Evolutionary conservation across 2,888 invertebrate species (phyloP), one percentile per base, ranked within the genome.

Genomic region (Metellina segmentata): DNA sequence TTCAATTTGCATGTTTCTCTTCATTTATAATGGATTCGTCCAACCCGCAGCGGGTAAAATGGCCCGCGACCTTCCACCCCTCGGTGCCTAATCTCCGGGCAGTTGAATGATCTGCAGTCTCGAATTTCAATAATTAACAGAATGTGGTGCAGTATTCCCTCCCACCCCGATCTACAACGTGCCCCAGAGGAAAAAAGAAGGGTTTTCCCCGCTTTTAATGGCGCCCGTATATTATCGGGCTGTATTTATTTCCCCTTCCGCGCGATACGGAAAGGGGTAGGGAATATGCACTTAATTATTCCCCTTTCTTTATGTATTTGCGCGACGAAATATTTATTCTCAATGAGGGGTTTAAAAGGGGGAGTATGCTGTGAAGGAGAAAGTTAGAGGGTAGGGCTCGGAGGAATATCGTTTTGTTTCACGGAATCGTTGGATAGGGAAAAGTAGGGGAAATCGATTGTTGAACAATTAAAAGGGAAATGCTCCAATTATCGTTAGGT

Each of bases 41-140:
- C 89, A 53, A 19, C 16, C 89, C 71, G n/a, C 71, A 9, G 51
- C 61, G 20, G n/a, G 13, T 34, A 72, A 9, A 48, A 49, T 53
- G 81, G 13, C 69, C 5, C 13, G 70, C 75, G 49, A 74, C 74
- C 81, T 20, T 69, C 61, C 70, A 77, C 89, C 78, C 89, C 70
- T 83, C 20, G 61, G 53, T 20, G 72, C 88, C 49, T 81, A 88
- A 79, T 88, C 88, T 81, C 53, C 81, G 70, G 49, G 69, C 78
- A 49, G 83, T 72, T 79, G 85, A 89, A 78, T 85, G 89, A 89
- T 89, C 89, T 74, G 78, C 83, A 78, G 74, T 69, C 86, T 91
- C 86, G 82, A 91, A 91, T 91, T 91, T 91, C 86, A 91, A 91
- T 91, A 91, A 91, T 91, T 91, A 91, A 85, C 77, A 87, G 82